These are phyloP conservation scores for Galeruca laticollis DNA, from an alignment of 2,888 invertebrate species.

Conservation along the genomic window DNA sequence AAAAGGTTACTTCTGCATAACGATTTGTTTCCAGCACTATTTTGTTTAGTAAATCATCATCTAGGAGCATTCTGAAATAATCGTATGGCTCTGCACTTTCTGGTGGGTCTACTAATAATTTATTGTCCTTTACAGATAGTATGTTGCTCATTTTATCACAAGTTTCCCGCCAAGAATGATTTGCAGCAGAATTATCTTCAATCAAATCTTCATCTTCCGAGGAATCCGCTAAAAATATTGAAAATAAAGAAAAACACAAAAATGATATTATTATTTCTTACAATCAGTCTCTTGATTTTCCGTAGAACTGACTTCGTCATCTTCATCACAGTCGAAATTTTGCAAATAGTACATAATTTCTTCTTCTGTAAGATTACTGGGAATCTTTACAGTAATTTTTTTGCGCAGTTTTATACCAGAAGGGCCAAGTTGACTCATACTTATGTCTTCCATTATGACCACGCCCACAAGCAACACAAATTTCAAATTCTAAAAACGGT, in stretches of 20 bases:
- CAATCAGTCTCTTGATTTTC: neutral
- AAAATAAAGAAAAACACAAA: neutral
- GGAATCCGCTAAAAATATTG: neutral
- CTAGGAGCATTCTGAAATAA: slow-evolving; percentile 18
- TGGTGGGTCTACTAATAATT: slow-evolving; percentile 14
- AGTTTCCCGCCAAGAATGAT: neutral
- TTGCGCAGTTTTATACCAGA: neutral
- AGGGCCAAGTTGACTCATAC: neutral
- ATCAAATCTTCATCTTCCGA: neutral
- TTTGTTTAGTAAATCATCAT: slow-evolving; percentile 4
- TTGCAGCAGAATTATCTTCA: neutral
- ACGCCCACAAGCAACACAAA: neutral
- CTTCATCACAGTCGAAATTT: neutral
- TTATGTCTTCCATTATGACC: neutral
- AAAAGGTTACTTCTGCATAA: slow-evolving; percentile 18
- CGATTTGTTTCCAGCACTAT: slow-evolving; percentile 17
- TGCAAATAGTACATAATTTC: neutral
- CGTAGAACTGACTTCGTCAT: neutral
- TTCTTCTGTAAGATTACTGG: neutral
- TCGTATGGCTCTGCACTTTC: slow-evolving; percentile 15
- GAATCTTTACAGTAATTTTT: neutral
- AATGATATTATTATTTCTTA: neutral
- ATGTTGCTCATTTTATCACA: slow-evolving; percentile 14
- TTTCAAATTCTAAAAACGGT: neutral
- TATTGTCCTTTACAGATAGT: slow-evolving; percentile 7